Evolutionary conservation across 1,140 invertebrate species (phyloP).

Genomic region (Bombus difficillimus): DNA sequence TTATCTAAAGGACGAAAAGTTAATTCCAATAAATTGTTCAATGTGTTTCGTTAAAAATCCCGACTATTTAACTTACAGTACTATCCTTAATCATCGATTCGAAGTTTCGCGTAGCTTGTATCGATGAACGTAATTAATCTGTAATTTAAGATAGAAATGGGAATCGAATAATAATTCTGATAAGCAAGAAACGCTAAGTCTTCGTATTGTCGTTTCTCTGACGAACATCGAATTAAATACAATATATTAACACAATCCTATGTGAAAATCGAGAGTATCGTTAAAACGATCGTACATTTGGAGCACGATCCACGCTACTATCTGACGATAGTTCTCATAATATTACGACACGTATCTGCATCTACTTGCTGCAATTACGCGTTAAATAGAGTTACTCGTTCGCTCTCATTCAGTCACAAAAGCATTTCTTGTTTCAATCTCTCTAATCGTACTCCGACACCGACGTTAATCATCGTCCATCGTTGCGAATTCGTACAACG

Average conservation of each 20-base stretch:
- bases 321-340: background rate
- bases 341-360: background rate
- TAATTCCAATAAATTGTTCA: background rate
- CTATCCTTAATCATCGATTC: background rate
- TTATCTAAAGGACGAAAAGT: background rate
- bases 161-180: no score
- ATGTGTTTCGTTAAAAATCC: background rate
- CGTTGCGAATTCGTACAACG: background rate
- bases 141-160: background rate
- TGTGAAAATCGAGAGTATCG: slow-evolving; percentile 9
- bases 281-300: slow-evolving; percentile 2
- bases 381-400: background rate
- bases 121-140: background rate
- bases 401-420: background rate
- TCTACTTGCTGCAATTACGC: background rate
- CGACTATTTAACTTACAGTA: background rate
- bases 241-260: background rate
- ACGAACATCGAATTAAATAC: background rate
- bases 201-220: background rate
- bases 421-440: background rate
- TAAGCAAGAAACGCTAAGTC: background rate
- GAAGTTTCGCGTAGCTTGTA: background rate
- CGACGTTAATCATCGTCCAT: background rate
- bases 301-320: background rate
- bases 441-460: background rate